phyloP scores from a whole-genome alignment of 2,797 vertebrate species.

The Alauda arvensis region DNA sequence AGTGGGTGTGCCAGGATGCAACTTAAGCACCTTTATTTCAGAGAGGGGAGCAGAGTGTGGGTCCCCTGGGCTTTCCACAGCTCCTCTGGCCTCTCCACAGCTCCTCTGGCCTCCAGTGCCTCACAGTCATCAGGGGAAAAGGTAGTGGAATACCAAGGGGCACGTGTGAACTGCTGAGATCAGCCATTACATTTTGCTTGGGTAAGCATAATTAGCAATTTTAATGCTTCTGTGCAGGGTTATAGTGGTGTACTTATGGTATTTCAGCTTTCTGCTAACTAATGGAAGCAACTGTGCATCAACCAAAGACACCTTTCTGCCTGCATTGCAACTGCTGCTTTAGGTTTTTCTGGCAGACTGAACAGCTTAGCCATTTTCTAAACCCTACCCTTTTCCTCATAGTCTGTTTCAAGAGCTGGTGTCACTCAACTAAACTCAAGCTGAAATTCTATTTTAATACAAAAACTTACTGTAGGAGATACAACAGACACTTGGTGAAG shows the following conservation, averaged over 20 bases:
- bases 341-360: background rate
- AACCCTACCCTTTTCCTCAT: background rate
- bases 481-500: background rate
- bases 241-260: background rate
- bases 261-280: conserved; percentile 1
- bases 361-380: background rate
- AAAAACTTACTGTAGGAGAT: background rate
- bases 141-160: background rate
- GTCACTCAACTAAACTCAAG: background rate
- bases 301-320: conserved; percentile 64
- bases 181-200: background rate
- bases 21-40: background rate
- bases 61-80: background rate
- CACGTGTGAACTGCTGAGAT: background rate
- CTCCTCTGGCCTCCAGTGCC: conserved; percentile 15
- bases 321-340: conserved; percentile 8
- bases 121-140: background rate
- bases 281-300: conserved; percentile 23
- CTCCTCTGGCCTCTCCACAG: background rate
- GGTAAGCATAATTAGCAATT: background rate
- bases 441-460: background rate
- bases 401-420: background rate
- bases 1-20: background rate
- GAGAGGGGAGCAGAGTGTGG: background rate
- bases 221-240: conserved; percentile 18